Evolutionary conservation across 2,113 vertebrate genomes (phyloP).

Genomic region (Myocastor coypus): DNA sequence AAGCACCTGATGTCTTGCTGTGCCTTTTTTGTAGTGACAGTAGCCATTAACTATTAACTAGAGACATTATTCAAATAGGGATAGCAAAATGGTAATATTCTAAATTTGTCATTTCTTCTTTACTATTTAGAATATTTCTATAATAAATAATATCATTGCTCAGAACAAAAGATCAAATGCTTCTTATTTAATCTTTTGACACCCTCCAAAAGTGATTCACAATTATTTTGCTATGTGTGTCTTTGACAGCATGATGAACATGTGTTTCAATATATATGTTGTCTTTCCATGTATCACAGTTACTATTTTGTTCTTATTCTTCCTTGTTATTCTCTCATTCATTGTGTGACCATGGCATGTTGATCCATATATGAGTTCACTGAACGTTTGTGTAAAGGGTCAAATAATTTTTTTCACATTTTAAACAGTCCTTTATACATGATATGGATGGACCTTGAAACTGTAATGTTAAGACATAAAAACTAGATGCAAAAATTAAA

Average conservation of each 20-base stretch:
- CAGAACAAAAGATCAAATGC: not conserved
- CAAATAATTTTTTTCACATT: not conserved
- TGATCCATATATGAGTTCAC: not conserved
- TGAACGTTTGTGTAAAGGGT: not conserved
- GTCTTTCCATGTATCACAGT: not conserved
- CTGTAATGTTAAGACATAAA: not conserved
- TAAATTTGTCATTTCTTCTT: conserved; percentile 25
- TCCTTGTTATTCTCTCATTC: not conserved
- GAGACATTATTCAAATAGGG: not conserved
- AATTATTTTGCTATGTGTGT: not conserved
- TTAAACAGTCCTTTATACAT: not conserved
- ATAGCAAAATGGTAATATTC: not conserved
- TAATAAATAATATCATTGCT: not conserved
- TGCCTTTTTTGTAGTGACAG: not conserved
- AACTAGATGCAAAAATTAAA: not conserved
- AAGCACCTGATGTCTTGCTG: not conserved
- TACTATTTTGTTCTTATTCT: not conserved
- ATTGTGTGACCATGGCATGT: not conserved
- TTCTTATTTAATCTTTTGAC: not conserved
- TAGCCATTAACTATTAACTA: not conserved
- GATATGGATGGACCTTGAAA: not conserved
- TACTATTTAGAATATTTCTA: not conserved
- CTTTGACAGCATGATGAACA: not conserved
- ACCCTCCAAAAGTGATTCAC: not conserved
- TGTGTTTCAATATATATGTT: not conserved